Evolutionary conservation across 53 echinoderm and acorn worm species (phyloP).

Genomic region (Arbacia lixula): DNA sequence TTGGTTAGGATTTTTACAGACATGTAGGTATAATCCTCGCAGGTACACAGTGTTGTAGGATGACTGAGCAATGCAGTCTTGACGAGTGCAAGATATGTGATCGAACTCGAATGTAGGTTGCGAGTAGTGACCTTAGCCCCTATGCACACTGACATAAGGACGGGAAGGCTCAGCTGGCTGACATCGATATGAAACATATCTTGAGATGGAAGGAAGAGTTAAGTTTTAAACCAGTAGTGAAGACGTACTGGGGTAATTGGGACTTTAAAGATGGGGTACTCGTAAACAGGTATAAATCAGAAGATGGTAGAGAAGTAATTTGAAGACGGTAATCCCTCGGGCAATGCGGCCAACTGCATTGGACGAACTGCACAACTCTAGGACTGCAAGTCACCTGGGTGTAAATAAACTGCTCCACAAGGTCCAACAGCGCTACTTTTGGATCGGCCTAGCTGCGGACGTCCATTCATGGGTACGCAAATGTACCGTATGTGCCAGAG

Average conservation of each 20-base stretch:
- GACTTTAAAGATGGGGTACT: conserved; percentile 7
- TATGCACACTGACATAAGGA: too few relatives aligned
- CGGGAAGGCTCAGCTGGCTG: conserved; percentile 9
- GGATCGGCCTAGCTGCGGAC: conserved; percentile 54
- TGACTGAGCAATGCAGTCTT: too few relatives aligned
- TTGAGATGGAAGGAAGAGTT: background rate
- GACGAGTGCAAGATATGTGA: too few relatives aligned
- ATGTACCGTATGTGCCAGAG: conserved; percentile 48
- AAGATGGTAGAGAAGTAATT: conserved; percentile 8
- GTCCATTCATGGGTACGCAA: conserved; percentile 45
- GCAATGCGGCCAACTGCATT: background rate
- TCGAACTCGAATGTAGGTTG: too few relatives aligned
- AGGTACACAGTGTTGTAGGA: too few relatives aligned
- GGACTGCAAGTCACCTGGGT: conserved; percentile 60
- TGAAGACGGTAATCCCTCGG: background rate
- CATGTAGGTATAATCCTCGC: too few relatives aligned
- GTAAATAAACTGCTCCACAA: conserved; percentile 54
- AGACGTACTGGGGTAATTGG: conserved; percentile 35
- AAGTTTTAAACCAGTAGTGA: background rate
- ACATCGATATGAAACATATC: conserved; percentile 12
- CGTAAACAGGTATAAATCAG: conserved; percentile 19
- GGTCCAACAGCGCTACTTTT: conserved; percentile 58
- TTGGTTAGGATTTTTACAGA: too few relatives aligned
- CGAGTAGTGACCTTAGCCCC: too few relatives aligned
- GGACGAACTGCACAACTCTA: conserved; percentile 43